Evolutionary conservation across 2,113 vertebrate species (phyloP).

Genomic region (Gnathonemus longibarbis): DNA sequence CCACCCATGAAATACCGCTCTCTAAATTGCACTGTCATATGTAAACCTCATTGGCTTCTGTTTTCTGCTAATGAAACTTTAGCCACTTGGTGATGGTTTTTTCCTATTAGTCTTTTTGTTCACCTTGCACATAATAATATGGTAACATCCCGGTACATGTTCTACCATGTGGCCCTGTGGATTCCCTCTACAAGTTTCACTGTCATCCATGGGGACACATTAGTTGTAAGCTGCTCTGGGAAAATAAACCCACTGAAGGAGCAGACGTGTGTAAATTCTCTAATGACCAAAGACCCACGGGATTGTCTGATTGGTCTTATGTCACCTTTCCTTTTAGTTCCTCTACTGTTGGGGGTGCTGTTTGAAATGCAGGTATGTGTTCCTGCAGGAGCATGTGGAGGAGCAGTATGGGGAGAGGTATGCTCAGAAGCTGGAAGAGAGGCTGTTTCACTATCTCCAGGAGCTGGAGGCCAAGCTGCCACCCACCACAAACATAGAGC

Average conservation of each 20-base stretch:
- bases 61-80: background rate
- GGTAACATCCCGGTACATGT: background rate
- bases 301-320: background rate
- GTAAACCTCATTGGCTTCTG: background rate
- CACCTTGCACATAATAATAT: background rate
- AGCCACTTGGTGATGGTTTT: background rate
- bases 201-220: too few species aligned
- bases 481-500: conserved; percentile 46
- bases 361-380: background rate
- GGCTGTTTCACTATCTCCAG: conserved; percentile 51
- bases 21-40: background rate
- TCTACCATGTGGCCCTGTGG: background rate
- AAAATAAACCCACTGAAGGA: background rate
- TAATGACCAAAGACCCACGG: background rate
- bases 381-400: conserved; percentile 49
- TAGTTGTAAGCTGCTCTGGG: background rate
- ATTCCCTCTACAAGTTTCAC: background rate
- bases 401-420: conserved; percentile 56
- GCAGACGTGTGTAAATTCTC: background rate
- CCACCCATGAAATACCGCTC: background rate
- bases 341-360: background rate
- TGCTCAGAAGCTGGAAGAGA: conserved; percentile 53
- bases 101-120: background rate
- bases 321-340: background rate
- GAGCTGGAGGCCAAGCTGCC: conserved; percentile 44